These are phyloP conservation scores for Lissocephala sabroskyi DNA, from an alignment of 2,888 invertebrate species.

Conservation along the genomic window DNA sequence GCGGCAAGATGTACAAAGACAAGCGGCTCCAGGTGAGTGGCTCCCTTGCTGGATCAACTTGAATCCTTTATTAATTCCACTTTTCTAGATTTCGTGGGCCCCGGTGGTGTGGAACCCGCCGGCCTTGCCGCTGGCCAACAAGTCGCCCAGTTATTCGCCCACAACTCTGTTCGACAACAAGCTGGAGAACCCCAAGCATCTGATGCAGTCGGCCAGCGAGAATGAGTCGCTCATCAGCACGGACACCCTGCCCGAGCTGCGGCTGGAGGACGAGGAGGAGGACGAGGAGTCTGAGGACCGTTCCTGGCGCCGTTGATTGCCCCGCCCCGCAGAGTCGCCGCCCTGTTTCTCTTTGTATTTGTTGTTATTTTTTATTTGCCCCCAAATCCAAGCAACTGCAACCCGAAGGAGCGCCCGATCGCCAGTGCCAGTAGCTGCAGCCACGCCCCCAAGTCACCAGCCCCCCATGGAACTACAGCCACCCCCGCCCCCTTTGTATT, in stretches of 20 bases:
- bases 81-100: slow-evolving; percentile 60
- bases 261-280: slow-evolving; percentile 87
- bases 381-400: not conserved
- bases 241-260: slow-evolving; percentile 76
- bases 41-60: not conserved
- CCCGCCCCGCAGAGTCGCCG: too few species aligned
- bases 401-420: slow-evolving; percentile 8
- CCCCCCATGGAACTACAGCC: too few species aligned
- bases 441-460: too few species aligned
- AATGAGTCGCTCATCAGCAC: slow-evolving; percentile 59
- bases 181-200: slow-evolving; percentile 42
- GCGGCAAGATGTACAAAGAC: slow-evolving; percentile 78
- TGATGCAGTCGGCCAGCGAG: slow-evolving; percentile 55
- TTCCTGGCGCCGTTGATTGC: slow-evolving; percentile 91
- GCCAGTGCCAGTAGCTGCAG: not conserved
- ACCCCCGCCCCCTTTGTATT: slow-evolving; percentile 53
- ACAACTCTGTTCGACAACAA: slow-evolving; percentile 14
- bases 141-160: slow-evolving; percentile 16
- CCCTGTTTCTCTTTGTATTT: slow-evolving; percentile 44
- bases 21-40: slow-evolving; percentile 82
- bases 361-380: slow-evolving; percentile 45
- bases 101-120: slow-evolving; percentile 53
- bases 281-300: slow-evolving; percentile 90
- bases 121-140: slow-evolving; percentile 33
- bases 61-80: not conserved